Percentiles rank a stretch among this genome's conserved stretches.
Conservation (phyloP, 2,888 invertebrate genomes). For the Orchesella flavescens region DNA sequence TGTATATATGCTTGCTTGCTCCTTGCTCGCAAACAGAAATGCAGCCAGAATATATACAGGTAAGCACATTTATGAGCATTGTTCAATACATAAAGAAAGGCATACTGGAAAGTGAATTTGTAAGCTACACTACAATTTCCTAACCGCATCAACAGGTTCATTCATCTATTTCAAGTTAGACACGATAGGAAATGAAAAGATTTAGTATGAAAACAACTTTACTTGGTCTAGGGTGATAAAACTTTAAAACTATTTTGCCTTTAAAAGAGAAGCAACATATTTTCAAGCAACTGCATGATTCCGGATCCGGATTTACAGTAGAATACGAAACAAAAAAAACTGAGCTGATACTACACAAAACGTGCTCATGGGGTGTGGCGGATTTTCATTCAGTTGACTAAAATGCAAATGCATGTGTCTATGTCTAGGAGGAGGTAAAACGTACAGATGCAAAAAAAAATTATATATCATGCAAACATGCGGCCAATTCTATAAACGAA, state of each 20-base stretch:
- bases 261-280: not conserved
- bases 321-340: conserved; percentile 21
- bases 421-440: not conserved
- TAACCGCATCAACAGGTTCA: conserved; percentile 40
- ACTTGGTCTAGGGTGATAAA: conserved; percentile 21
- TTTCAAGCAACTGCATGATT: conserved; percentile 16
- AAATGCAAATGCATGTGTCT: not conserved
- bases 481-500: not conserved
- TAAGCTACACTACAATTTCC: conserved; percentile 11
- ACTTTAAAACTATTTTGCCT: not conserved
- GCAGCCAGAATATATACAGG: not conserved
- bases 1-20: not conserved
- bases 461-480: conserved; percentile 16
- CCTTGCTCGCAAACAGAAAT: not conserved
- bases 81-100: conserved; percentile 12
- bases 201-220: conserved; percentile 26
- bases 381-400: not conserved
- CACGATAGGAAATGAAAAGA: conserved; percentile 43
- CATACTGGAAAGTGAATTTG: no score
- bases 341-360: conserved; percentile 9
- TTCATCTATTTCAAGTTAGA: conserved; percentile 26
- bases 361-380: conserved; percentile 49
- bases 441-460: not conserved
- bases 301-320: conserved; percentile 52
- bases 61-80: not conserved